A percentile compares a stretch with the other conserved stretches of the same genome.
These are phyloP conservation scores for Nettapus auritus DNA, from an alignment of 2,113 vertebrate genomes.

Conservation along the genomic window DNA sequence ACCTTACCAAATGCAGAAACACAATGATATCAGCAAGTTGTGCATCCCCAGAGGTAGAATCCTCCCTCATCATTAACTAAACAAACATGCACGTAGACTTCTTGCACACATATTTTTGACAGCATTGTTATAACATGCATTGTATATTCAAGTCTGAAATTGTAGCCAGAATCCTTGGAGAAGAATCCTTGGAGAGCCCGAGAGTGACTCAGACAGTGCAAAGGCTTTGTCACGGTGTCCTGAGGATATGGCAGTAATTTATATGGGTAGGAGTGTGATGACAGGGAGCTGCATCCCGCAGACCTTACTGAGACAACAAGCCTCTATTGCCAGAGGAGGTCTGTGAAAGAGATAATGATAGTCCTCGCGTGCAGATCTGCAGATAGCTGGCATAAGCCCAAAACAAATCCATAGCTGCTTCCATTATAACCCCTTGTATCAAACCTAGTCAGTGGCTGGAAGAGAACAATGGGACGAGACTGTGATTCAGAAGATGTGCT, in stretches of 20 bases:
- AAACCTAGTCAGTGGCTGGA: background rate
- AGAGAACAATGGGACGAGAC: background rate
- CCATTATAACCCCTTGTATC: background rate
- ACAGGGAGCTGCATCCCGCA: background rate
- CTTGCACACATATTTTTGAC: background rate
- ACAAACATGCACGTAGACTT: background rate
- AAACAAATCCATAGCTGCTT: background rate
- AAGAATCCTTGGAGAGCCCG: constrained; percentile 21
- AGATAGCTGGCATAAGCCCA: background rate
- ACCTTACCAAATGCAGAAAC: background rate
- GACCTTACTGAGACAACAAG: background rate
- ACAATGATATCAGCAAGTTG: background rate
- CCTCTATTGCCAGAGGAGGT: background rate
- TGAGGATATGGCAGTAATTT: constrained; percentile 46
- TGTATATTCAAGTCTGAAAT: background rate
- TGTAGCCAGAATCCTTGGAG: constrained; percentile 23
- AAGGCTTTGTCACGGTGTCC: background rate
- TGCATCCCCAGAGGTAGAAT: background rate
- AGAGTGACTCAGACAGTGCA: constrained; percentile 24
- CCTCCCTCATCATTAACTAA: background rate
- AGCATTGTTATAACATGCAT: background rate
- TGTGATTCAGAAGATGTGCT: background rate
- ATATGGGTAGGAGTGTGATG: background rate
- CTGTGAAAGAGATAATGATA: background rate
- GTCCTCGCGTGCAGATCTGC: background rate